A percentile compares a stretch with the other conserved stretches of the same genome.
These are phyloP conservation scores for Yponomeuta malinellus DNA, from an alignment of 2,888 invertebrate genomes.

Conservation along the genomic window DNA sequence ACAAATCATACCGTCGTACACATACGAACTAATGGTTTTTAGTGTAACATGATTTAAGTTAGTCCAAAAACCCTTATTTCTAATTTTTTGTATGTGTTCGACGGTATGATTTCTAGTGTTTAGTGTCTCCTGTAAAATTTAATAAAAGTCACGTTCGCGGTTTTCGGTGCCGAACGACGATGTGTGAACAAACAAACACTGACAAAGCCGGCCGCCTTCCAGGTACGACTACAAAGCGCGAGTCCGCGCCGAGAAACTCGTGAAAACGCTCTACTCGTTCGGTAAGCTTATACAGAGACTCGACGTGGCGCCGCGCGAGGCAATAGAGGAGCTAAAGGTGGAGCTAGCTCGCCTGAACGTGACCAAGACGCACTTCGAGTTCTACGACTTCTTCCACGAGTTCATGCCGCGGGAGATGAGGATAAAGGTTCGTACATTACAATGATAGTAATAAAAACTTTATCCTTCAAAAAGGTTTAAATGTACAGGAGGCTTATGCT, in stretches of 20 bases:
- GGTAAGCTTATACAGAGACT: constrained; percentile 33
- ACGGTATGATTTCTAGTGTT: no score
- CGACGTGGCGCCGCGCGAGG: constrained; percentile 30
- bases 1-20: no score
- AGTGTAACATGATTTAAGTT: no score
- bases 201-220: background rate
- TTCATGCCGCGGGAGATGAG: constrained; percentile 59
- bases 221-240: constrained; percentile 65
- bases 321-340: constrained; percentile 40
- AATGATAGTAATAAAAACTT: background rate
- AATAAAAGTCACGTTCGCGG: no score
- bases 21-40: no score
- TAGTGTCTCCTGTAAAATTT: no score
- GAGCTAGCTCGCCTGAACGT: constrained; percentile 54
- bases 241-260: constrained; percentile 54
- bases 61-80: no score
- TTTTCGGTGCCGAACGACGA: no score
- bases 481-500: no score
- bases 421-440: constrained; percentile 41
- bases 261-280: constrained; percentile 48
- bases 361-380: constrained; percentile 55
- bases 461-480: no score
- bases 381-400: constrained; percentile 56
- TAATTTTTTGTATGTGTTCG: no score
- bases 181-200: no score